A percentile compares a stretch with the other conserved stretches of the same genome.
These are phyloP conservation scores for Heliocidaris tuberculata DNA, from an alignment of 35 echinoderm and acorn worm genomes.

Conservation along the genomic window DNA sequence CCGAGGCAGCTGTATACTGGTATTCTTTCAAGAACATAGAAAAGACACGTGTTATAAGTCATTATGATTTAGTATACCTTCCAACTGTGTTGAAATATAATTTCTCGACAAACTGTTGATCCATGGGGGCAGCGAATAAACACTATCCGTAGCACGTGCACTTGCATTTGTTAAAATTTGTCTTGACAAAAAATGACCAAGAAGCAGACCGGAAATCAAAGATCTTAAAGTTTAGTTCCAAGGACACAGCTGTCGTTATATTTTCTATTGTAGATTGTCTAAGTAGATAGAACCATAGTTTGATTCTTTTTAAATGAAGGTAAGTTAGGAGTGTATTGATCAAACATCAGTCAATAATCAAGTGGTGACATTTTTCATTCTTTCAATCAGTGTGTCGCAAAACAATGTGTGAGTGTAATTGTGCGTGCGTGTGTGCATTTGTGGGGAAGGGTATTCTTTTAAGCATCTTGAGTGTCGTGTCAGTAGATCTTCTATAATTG, in stretches of 20 bases:
- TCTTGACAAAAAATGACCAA: neutral
- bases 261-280: no score
- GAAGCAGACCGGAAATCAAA: neutral
- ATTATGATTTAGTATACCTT: neutral
- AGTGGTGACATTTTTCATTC: no score
- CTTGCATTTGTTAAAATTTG: neutral
- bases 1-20: neutral
- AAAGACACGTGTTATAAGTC: neutral
- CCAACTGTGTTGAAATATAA: neutral
- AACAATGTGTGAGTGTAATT: neutral
- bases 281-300: no score
- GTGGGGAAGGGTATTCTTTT: neutral
- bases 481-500: no score
- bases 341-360: no score
- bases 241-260: no score
- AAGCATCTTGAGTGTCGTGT: no score
- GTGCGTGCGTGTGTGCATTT: neutral
- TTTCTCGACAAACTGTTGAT: neutral
- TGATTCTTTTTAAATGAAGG: no score
- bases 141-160: neutral
- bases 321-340: no score
- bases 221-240: no score
- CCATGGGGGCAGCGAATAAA: neutral
- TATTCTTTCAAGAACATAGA: neutral
- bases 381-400: no score